These are phyloP conservation scores for Holacanthus passer DNA, from an alignment of 2,113 vertebrate species.

Conservation along the genomic window DNA sequence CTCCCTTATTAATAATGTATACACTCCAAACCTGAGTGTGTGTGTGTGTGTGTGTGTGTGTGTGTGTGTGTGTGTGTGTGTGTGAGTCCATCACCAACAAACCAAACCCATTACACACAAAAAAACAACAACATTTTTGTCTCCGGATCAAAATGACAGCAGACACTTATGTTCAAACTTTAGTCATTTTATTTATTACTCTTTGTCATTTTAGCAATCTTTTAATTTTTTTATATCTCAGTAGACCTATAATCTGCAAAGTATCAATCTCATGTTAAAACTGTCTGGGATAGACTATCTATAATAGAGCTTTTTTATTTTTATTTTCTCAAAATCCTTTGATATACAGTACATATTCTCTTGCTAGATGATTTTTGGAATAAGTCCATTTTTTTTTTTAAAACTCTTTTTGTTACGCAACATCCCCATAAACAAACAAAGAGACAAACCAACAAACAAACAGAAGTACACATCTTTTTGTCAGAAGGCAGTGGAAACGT, in stretches of 20 bases:
- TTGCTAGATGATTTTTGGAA: conserved; percentile 85
- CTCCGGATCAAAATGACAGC: conserved; percentile 68
- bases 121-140: too few relatives aligned
- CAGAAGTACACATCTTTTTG: conserved; percentile 78
- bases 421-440: conserved; percentile 84
- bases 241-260: conserved; percentile 75
- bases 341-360: conserved; percentile 89
- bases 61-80: conserved; percentile 38
- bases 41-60: conserved; percentile 38
- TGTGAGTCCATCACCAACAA: conserved; percentile 26
- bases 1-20: conserved; percentile 78
- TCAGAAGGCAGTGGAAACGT: conserved; percentile 88
- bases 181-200: conserved; percentile 94
- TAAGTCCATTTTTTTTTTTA: conserved; percentile 79
- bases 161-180: conserved; percentile 91
- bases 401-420: conserved; percentile 82
- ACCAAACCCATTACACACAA: too few relatives aligned
- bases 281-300: conserved; percentile 84
- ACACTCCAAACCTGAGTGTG: not conserved
- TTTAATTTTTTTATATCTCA: conserved; percentile 71
- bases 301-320: conserved; percentile 79
- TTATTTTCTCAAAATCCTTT: conserved; percentile 84
- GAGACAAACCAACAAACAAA: conserved; percentile 81
- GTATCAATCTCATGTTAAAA: conserved; percentile 92
- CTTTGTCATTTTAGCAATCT: conserved; percentile 91